Base-by-base conservation (phyloP, 2,113 vertebrate genomes). In the Dissostichus mawsoni region DNA sequence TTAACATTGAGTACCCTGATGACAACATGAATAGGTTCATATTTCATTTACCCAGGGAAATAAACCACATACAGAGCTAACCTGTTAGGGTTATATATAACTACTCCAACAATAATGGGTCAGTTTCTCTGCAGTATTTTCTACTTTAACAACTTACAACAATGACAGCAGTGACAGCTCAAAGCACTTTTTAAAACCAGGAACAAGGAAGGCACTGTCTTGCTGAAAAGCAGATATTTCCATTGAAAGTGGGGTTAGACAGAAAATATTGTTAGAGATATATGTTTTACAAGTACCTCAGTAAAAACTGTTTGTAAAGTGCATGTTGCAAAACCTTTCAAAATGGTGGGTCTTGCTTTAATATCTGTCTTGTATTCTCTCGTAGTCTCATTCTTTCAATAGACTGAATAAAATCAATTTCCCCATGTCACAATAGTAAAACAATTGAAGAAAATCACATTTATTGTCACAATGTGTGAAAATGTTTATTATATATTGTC, bases 121-220 rank as follows among this genome's bases (percentile, higher is more conserved):
- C 59, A 59, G 13, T 70, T 58, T 71, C 33, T 72, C n/a, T 69
- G 1, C 51, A 47, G 69, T 2, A 61, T 48, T 64, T 67, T 75
- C 33, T 45, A 18, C 59, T 1, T 63, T 25, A 52, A 2, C 41
- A 76, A 74, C 36, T 25, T 57, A 2, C 29, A 76, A 74, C 36
- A 82, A 29, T 69, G 59, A 53, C 48, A 80, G 65, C 33, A 44
- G 64, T 83, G 73, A 76, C 67, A 69, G 47, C 41, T 73, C 58
- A 84, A 36, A 10, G 11, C 17, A 23, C 41, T 69, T 5, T 78
- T 47, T 25, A 61, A 65, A 80, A 85, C 59, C 76, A 92, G 83
- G 84, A 92, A 91, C 68, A 79, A 92, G 92, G 85, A 91, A 91
- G 69, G 67, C 5, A 4, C 0, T 0, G 29, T 48, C 23, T 74